Conservation (phyloP, 2,113 vertebrate genomes). For the Megaceryle maxima region DNA sequence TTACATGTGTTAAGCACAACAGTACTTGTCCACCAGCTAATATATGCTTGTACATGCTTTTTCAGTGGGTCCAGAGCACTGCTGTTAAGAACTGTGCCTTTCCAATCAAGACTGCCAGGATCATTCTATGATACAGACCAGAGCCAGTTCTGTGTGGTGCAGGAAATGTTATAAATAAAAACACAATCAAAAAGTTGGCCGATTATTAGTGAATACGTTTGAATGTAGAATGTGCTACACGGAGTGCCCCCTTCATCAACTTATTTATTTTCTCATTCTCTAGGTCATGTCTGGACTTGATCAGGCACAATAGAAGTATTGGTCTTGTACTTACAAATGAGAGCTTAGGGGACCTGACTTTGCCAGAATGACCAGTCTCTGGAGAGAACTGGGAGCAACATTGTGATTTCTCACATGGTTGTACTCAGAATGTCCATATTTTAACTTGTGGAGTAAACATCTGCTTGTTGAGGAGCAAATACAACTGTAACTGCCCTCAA, state of each 20-base stretch:
- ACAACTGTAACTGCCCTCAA: neutral
- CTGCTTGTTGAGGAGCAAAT: neutral
- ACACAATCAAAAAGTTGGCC: neutral
- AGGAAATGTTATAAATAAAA: neutral
- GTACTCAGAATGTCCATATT: neutral
- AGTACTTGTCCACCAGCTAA: neutral
- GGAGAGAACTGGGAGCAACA: neutral
- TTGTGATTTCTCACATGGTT: neutral
- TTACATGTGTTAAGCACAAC: neutral
- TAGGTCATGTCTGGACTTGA: neutral
- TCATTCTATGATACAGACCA: neutral
- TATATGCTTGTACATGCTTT: neutral
- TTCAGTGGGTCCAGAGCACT: neutral
- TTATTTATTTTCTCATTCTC: slow-evolving; percentile 6
- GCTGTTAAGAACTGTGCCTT: neutral
- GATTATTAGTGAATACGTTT: neutral
- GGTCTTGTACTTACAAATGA: neutral
- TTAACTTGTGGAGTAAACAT: neutral
- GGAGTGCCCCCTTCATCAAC: neutral
- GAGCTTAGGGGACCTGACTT: neutral
- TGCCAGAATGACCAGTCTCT: neutral
- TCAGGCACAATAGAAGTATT: neutral
- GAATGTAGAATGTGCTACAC: neutral
- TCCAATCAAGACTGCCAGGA: neutral
- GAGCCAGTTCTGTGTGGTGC: neutral